These are phyloP conservation scores for Lasius platythorax DNA, from an alignment of 2,888 invertebrate genomes.

Conservation along the genomic window DNA sequence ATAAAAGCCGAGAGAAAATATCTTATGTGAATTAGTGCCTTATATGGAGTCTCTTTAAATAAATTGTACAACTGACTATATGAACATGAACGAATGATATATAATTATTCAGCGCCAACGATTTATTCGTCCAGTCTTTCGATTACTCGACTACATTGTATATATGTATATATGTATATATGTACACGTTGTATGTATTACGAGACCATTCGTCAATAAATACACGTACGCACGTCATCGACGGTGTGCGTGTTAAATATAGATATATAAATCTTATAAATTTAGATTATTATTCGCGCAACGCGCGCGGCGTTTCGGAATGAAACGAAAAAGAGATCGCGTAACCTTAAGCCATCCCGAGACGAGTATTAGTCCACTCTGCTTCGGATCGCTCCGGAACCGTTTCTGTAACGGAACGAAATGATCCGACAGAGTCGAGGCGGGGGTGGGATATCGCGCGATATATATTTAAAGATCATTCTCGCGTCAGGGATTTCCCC, in stretches of 20 bases:
- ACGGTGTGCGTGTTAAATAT: not conserved
- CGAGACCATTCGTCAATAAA: not conserved
- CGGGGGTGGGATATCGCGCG: conserved; percentile 58
- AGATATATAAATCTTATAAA: not conserved
- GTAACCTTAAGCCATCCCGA: conserved; percentile 43
- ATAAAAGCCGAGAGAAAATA: not conserved
- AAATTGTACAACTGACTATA: not conserved
- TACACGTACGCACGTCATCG: not conserved
- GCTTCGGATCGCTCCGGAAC: conserved; percentile 30
- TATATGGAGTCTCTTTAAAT: not conserved
- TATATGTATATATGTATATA: no score
- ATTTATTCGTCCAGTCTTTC: not conserved
- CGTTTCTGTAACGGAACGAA: conserved; percentile 63
- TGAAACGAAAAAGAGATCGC: conserved; percentile 20
- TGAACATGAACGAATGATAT: no score
- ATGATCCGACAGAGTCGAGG: conserved; percentile 74
- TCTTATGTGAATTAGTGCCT: not conserved
- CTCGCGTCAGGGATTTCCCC: conserved; percentile 76
- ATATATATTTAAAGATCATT: conserved; percentile 77
- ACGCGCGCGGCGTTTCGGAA: not conserved
- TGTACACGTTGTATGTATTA: not conserved
- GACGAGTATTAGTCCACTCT: conserved; percentile 9
- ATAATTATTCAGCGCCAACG: no score
- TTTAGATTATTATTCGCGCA: conserved; percentile 15
- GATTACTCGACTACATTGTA: not conserved